Conservation (phyloP, 2,797 vertebrate genomes). For the Poeciliopsis infans region DNA sequence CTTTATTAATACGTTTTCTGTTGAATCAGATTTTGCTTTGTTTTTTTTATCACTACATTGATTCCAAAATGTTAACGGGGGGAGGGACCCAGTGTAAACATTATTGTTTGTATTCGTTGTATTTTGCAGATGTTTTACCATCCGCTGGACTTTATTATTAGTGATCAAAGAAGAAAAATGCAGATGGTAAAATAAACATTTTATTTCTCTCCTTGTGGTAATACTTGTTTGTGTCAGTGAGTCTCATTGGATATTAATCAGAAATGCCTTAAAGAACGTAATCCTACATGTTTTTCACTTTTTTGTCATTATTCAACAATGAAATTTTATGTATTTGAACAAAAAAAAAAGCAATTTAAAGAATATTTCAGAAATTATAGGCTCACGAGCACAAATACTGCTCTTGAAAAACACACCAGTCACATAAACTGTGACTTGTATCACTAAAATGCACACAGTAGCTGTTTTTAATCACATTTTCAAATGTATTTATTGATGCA, state of each 20-base stretch:
- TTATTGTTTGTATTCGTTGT: constrained; percentile 67
- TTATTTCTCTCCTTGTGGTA: constrained; percentile 77
- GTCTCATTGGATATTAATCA: constrained; percentile 2
- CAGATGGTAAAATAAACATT: constrained; percentile 77
- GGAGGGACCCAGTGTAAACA: constrained; percentile 63
- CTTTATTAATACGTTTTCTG: constrained; percentile 51
- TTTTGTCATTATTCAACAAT: not conserved
- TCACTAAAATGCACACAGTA: no score
- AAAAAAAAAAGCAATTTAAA: not conserved
- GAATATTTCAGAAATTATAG: not conserved
- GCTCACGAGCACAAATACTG: no score
- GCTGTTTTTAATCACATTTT: no score
- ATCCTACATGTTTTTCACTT: not conserved
- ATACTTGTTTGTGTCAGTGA: constrained; percentile 34
- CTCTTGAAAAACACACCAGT: not conserved
- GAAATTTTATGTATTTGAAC: not conserved
- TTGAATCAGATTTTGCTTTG: constrained; percentile 51
- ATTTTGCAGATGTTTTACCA: constrained; percentile 54
- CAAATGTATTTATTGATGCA: no score
- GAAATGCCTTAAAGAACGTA: not conserved
- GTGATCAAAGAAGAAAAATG: constrained; percentile 55
- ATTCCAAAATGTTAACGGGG: constrained; percentile 68
- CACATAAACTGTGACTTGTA: no score
- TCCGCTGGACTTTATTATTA: constrained; percentile 72
- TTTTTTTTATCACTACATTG: constrained; percentile 63